Evolutionary conservation across 2,797 vertebrate genomes (phyloP).

Genomic region (Coilia nasus): DNA sequence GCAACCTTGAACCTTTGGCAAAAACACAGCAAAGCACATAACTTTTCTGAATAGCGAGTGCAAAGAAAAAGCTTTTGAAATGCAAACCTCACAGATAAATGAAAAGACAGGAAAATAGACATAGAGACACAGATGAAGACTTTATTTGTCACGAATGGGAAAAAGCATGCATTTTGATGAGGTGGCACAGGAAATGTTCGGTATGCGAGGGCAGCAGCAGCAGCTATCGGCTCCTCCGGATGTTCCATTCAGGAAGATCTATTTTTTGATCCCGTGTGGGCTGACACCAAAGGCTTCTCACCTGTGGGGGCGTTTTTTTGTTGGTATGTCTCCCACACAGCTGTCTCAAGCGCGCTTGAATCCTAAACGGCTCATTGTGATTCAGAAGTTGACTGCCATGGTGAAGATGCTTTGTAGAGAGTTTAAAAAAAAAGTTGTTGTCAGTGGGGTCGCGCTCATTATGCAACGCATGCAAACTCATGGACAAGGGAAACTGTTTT

Average conservation of each 20-base stretch:
- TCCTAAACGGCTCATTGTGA: not conserved
- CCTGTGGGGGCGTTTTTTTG: not conserved
- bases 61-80: not conserved
- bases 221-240: not conserved
- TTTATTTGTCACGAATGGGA: not conserved
- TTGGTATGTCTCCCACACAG: conserved; percentile 17
- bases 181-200: not conserved
- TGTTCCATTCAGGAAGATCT: conserved; percentile 9
- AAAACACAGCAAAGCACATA: not conserved
- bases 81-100: not conserved
- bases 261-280: conserved; percentile 17
- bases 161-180: conserved; percentile 10
- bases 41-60: not conserved
- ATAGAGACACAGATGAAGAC: not conserved
- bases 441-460: not conserved
- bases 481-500: not conserved
- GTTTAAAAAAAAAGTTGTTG: not conserved
- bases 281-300: not conserved
- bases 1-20: not conserved
- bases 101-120: not conserved
- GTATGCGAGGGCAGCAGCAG: not conserved
- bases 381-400: conserved; percentile 7
- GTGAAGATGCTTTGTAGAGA: not conserved
- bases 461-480: not conserved
- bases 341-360: not conserved